Conservation (phyloP, 2,797 vertebrate genomes). For the Artibeus jamaicensis region DNA sequence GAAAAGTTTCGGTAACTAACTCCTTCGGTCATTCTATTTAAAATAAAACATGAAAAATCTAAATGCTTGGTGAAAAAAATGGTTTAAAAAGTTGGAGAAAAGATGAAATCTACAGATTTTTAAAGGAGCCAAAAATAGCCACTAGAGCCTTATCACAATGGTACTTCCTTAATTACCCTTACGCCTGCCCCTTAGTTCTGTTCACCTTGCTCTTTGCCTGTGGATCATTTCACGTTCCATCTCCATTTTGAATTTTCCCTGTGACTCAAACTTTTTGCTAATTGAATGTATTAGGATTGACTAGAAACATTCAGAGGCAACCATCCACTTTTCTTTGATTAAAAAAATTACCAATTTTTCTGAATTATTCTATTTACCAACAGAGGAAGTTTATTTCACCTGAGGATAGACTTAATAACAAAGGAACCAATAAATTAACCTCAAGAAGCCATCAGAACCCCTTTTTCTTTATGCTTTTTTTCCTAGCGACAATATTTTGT, state of each 20-base stretch:
- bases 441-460: not conserved
- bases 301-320: not conserved
- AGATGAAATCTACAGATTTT: not conserved
- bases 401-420: not conserved
- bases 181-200: rapidly evolving
- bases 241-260: not conserved
- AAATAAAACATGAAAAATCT: not conserved
- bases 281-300: not conserved
- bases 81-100: not conserved
- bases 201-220: not conserved
- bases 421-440: not conserved
- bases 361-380: not conserved
- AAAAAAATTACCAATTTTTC: not conserved
- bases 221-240: not conserved
- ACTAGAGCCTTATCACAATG: not conserved
- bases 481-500: not conserved
- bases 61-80: not conserved
- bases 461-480: not conserved
- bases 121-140: not conserved
- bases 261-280: not conserved
- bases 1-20: not conserved
- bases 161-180: not conserved
- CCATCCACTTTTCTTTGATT: not conserved
- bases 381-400: not conserved
- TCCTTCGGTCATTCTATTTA: not conserved